Evolutionary conservation across 2,888 invertebrate species (phyloP), one percentile per base, ranked within the genome.

Genomic region (Aspidiotus rigidus): DNA sequence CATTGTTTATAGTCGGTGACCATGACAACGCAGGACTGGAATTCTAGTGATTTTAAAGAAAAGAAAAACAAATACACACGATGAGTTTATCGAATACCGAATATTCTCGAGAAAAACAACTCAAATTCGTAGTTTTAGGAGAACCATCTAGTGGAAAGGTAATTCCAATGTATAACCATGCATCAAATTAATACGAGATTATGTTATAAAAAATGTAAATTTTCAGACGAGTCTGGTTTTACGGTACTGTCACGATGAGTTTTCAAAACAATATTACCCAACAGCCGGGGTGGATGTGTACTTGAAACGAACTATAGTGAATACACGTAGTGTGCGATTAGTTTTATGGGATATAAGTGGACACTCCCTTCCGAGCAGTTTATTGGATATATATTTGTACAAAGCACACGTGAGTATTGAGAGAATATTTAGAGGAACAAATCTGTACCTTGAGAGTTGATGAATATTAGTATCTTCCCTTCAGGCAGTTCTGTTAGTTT

Each of bases 321-420:
- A 85, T 71, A 77, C 77, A 15, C 80, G 81, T 66, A 82, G 85
- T 74, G 84, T 88, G 62, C 85, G 86, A 40, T 77, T 91, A 66
- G 86, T 90, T 77, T 82, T 94, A 42, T 91, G 91, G 81, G 93
- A 94, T 78, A 84, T 93, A 69, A 89, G 90, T 59, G 93, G 93
- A 17, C 84, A 85, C 72, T 86, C 90, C 53, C 79, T 90, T 11
- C 82, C 83, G 61, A 88, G 90, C 9, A 81, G 83, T 71, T 92
- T 93, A 91, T 80, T 93, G 57, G 85, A 85, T 73, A 87, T 87
- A 78, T 88, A 88, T 75, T 77, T 88, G 62, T 87, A 84, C 75
- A 84, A 82, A 62, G 83, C 86, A 62, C 83, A 90, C 78, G 88
- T 88, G 79, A 81, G 83, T 77, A 64, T 13, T 1, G 28, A 42